Evolutionary conservation across 1,140 invertebrate genomes (phyloP).

Genomic region (Monochamus saltuarius): DNA sequence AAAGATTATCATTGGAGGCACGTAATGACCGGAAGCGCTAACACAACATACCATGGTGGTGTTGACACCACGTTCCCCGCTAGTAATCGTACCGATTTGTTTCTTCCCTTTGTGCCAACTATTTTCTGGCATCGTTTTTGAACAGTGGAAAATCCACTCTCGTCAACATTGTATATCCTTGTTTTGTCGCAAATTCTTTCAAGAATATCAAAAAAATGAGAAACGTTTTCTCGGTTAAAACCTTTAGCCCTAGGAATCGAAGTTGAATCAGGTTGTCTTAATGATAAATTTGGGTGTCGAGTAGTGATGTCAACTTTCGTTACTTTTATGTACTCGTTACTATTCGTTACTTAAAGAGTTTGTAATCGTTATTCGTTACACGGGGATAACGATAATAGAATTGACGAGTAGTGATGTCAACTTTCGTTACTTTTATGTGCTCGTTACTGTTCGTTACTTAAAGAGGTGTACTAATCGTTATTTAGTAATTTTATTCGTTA

Average conservation of each 20-base stretch:
- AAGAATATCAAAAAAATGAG: conserved; percentile 3
- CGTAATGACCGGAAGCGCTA: conserved; percentile 41
- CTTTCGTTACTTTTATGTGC: too few relatives aligned
- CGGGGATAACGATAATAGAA: too few relatives aligned
- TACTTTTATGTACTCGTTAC: too few relatives aligned
- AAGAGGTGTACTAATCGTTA: too few relatives aligned
- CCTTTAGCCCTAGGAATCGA: conserved; percentile 14
- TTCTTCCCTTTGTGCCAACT: conserved; percentile 36
- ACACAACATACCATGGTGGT: conserved; percentile 37
- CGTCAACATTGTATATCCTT: too few relatives aligned
- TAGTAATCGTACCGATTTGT: conserved; percentile 42
- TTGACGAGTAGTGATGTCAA: too few relatives aligned
- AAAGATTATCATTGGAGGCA: conserved; percentile 40
- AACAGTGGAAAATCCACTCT: too few relatives aligned
- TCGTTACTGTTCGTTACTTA: too few relatives aligned
- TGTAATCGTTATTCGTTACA: too few relatives aligned
- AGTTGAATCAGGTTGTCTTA: conserved; percentile 13
- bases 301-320: too few relatives aligned
- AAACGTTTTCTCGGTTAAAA: conserved; percentile 18
- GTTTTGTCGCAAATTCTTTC: not conserved
- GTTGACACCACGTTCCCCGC: conserved; percentile 41
- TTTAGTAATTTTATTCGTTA: too few relatives aligned
- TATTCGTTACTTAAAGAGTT: too few relatives aligned
- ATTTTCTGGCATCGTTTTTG: conserved; percentile 37
- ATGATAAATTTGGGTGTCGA: conserved; percentile 13